Evolutionary conservation across 2,797 vertebrate species (phyloP).

Genomic region (Nothura maculosa): DNA sequence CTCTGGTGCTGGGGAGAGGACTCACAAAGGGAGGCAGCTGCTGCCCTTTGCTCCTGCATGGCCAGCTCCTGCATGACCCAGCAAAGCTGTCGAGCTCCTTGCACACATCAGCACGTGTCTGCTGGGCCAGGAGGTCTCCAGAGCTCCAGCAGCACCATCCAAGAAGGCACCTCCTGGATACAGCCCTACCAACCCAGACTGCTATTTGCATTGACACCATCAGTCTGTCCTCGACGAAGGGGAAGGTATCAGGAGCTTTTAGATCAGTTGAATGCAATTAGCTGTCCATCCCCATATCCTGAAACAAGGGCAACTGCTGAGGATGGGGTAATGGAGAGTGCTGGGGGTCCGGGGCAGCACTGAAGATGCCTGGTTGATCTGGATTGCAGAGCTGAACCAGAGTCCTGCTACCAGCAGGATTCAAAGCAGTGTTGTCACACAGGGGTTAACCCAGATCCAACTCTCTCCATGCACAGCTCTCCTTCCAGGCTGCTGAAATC

Average conservation of each 20-base stretch:
- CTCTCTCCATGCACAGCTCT: not conserved
- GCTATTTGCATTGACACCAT: not conserved
- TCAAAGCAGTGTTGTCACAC: not conserved
- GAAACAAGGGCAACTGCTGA: not conserved
- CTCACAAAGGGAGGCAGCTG: not conserved
- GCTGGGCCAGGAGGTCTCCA: not conserved
- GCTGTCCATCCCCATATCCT: accelerated
- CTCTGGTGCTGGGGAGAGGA: accelerated
- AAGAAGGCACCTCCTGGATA: not conserved
- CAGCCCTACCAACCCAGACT: not conserved
- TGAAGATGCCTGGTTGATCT: too few relatives aligned
- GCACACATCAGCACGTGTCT: not conserved
- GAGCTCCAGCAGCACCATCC: accelerated
- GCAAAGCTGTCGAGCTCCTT: accelerated
- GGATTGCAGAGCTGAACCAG: not conserved
- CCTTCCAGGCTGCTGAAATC: conserved; percentile 38
- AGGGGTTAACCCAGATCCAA: conserved; percentile 11
- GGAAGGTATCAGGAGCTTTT: not conserved
- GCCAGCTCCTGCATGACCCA: not conserved
- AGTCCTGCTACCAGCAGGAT: not conserved
- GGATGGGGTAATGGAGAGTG: not conserved
- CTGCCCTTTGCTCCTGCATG: not conserved
- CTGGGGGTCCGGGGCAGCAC: not conserved
- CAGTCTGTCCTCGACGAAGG: not conserved
- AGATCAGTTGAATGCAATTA: not conserved